These are phyloP conservation scores for Acanthaster planci DNA, from an alignment of 35 echinoderm and acorn worm genomes.

Conservation along the genomic window DNA sequence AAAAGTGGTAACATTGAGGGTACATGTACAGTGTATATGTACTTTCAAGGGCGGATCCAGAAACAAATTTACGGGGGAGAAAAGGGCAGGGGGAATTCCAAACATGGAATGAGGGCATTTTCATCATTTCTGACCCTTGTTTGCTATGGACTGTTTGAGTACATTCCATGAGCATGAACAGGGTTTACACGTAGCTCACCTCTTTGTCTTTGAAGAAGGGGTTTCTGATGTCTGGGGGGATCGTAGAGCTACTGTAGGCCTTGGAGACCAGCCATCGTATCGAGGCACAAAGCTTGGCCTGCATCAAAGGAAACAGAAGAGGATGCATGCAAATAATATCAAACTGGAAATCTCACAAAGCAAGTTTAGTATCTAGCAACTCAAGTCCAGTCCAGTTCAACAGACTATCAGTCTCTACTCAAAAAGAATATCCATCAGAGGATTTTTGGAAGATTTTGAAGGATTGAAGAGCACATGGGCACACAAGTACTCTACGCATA, in stretches of 20 bases:
- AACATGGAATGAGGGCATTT: background rate
- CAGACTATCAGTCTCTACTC: too few relatives aligned
- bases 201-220: conserved; percentile 86
- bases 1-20: background rate
- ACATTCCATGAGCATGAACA: too few relatives aligned
- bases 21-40: background rate
- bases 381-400: too few relatives aligned
- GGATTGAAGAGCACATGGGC: too few relatives aligned
- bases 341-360: background rate
- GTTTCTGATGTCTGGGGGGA: conserved; percentile 67
- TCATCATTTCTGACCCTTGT: too few relatives aligned
- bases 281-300: conserved; percentile 84
- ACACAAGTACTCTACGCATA: too few relatives aligned
- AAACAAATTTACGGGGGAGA: background rate
- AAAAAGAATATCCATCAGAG: too few relatives aligned
- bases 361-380: too few relatives aligned
- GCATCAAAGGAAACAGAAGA: conserved; percentile 15
- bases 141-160: too few relatives aligned
- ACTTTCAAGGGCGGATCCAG: too few relatives aligned
- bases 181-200: conserved; percentile 28
- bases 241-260: conserved; percentile 59
- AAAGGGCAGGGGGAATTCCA: background rate
- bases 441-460: too few relatives aligned
- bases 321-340: background rate
- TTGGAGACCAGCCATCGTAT: conserved; percentile 73